A percentile compares a stretch with the other conserved stretches of the same genome.
phyloP scores from a whole-genome alignment of 2,113 vertebrate species.

The Oenanthe melanoleuca region DNA sequence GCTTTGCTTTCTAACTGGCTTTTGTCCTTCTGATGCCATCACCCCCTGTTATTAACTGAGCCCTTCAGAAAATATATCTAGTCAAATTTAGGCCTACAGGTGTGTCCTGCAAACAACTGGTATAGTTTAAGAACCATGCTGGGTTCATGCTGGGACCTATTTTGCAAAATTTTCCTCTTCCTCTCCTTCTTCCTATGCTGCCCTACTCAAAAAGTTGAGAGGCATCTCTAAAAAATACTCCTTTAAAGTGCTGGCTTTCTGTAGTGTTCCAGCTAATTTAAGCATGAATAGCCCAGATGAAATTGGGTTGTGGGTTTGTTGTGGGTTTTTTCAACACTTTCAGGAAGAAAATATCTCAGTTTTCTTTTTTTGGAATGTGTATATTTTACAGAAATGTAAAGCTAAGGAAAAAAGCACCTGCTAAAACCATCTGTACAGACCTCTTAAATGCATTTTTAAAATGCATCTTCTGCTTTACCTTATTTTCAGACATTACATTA shows the following conservation, averaged over 20 bases:
- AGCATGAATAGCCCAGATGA: neutral
- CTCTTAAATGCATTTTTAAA: neutral
- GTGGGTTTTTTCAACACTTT: neutral
- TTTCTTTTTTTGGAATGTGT: neutral
- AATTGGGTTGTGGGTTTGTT: neutral
- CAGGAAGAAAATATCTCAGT: neutral
- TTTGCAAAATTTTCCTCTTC: constrained; percentile 50
- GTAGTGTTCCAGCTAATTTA: constrained; percentile 1
- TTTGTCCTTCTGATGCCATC: neutral
- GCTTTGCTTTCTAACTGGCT: constrained; percentile 12
- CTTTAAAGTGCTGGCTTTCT: neutral
- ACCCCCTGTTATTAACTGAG: neutral
- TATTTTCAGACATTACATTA: neutral
- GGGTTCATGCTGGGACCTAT: constrained; percentile 39
- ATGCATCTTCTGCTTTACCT: neutral
- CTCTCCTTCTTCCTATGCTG: constrained; percentile 10
- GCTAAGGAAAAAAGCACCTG: neutral
- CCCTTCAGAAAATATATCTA: neutral
- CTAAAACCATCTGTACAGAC: neutral
- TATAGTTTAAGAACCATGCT: constrained; percentile 3
- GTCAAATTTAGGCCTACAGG: constrained; percentile 31
- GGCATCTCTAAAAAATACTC: neutral
- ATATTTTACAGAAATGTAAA: neutral
- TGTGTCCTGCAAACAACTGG: constrained; percentile 52
- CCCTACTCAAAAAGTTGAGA: neutral